These are phyloP conservation scores for Brachyptera risi DNA, from an alignment of 2,888 invertebrate genomes.

Conservation along the genomic window DNA sequence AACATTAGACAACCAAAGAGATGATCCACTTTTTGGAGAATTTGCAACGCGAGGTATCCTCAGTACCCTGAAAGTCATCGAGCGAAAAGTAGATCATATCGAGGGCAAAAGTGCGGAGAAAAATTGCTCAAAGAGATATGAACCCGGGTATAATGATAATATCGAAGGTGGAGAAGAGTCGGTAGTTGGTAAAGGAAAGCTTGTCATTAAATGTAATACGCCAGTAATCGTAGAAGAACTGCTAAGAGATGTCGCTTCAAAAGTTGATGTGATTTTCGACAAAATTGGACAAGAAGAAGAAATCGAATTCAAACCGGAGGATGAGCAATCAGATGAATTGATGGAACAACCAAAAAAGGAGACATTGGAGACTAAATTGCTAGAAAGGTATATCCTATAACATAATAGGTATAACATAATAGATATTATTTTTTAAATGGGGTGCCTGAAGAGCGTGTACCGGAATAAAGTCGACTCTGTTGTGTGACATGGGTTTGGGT, in stretches of 20 bases:
- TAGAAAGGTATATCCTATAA: constrained; percentile 29
- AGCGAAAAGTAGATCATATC: constrained; percentile 39
- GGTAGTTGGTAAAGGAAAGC: constrained; percentile 30
- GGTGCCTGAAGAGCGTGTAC: too few relatives aligned
- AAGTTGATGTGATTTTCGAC: constrained; percentile 47
- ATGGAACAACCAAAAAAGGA: constrained; percentile 12
- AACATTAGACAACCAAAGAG: constrained; percentile 36
- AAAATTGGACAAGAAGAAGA: constrained; percentile 33
- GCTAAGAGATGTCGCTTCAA: constrained; percentile 44
- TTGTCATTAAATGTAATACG: constrained; percentile 42
- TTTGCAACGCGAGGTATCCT: constrained; percentile 45
- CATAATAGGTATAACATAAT: not conserved
- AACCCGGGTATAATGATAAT: constrained; percentile 6
- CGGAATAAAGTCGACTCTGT: too few relatives aligned
- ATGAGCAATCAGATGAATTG: not conserved
- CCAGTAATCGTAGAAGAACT: constrained; percentile 42
- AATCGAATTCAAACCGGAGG: not conserved
- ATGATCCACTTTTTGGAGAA: constrained; percentile 42
- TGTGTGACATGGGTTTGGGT: too few relatives aligned
- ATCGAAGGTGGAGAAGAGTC: constrained; percentile 21
- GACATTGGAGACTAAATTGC: constrained; percentile 26
- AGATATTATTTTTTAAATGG: not conserved
- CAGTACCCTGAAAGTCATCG: constrained; percentile 43
- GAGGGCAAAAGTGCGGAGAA: constrained; percentile 26
- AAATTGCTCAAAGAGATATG: constrained; percentile 5